Evolutionary conservation across 2,888 invertebrate genomes (phyloP).

Genomic region (Stratiomys singularior): DNA sequence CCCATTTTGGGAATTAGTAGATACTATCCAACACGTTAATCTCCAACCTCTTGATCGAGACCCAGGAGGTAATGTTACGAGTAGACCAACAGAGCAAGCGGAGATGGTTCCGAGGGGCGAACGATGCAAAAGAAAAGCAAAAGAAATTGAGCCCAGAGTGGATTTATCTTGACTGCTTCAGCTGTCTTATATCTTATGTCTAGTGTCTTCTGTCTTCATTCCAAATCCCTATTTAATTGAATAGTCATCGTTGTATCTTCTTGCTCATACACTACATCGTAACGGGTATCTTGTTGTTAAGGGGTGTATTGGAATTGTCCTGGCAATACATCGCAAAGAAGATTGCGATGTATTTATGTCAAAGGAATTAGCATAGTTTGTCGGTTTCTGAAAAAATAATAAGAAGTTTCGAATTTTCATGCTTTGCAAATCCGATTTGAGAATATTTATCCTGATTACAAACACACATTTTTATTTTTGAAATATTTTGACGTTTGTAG

Average conservation of each 20-base stretch:
- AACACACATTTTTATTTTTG: too few relatives aligned
- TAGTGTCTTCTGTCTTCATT: slow-evolving; percentile 35
- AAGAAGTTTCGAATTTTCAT: too few relatives aligned
- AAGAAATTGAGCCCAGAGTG: slow-evolving; percentile 16
- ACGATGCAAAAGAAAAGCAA: not conserved
- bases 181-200: slow-evolving; percentile 10
- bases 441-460: too few relatives aligned
- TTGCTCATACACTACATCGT: not conserved
- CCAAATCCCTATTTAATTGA: slow-evolving; percentile 43
- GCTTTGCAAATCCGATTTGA: too few relatives aligned
- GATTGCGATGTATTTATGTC: too few relatives aligned
- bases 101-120: not conserved
- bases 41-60: slow-evolving; percentile 36
- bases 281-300: not conserved
- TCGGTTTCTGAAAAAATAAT: too few relatives aligned
- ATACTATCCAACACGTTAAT: slow-evolving; percentile 37
- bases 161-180: slow-evolving; percentile 36
- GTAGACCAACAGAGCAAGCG: not conserved
- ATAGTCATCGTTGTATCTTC: slow-evolving; percentile 37
- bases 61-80: not conserved
- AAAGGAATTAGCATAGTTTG: too few relatives aligned
- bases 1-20: slow-evolving; percentile 42
- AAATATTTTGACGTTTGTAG: too few relatives aligned
- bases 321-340: too few relatives aligned
- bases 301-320: not conserved